Conservation (phyloP, 2,113 vertebrate species). For the Calypte anna region DNA sequence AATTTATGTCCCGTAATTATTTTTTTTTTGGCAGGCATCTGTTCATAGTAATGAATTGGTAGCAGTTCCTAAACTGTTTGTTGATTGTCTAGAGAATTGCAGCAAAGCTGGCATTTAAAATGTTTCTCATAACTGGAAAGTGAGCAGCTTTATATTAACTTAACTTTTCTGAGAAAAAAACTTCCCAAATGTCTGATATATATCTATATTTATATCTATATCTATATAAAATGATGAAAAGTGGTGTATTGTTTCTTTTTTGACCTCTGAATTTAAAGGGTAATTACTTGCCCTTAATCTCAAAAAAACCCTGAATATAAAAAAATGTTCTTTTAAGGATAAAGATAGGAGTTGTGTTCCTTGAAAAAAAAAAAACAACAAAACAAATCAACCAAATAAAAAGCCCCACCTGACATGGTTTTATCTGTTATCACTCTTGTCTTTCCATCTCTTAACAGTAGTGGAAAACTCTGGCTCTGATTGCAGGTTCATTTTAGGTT, state of each 20-base stretch:
- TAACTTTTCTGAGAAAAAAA: neutral
- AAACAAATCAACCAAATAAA: neutral
- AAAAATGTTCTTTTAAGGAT: neutral
- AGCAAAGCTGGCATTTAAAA: constrained; percentile 51
- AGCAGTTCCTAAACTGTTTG: constrained; percentile 47
- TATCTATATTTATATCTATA: neutral
- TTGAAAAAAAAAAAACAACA: neutral
- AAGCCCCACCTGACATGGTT: fast-evolving
- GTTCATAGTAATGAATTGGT: constrained; percentile 61
- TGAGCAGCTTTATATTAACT: constrained; percentile 27
- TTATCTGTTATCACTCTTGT: neutral
- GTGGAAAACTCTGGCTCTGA: neutral
- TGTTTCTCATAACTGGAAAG: constrained; percentile 7
- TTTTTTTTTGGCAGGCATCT: constrained; percentile 57
- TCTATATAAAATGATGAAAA: neutral
- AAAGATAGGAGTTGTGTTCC: neutral
- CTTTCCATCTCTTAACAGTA: neutral
- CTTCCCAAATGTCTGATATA: neutral
- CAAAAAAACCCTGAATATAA: neutral
- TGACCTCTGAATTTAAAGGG: neutral
- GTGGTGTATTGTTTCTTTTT: neutral
- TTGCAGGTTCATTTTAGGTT: constrained; percentile 36
- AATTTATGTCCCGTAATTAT: constrained; percentile 43
- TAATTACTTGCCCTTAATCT: neutral
- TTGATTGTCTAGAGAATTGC: constrained; percentile 48